phyloP scores from a whole-genome alignment of 1,140 invertebrate species.

The Magallana angulata region DNA sequence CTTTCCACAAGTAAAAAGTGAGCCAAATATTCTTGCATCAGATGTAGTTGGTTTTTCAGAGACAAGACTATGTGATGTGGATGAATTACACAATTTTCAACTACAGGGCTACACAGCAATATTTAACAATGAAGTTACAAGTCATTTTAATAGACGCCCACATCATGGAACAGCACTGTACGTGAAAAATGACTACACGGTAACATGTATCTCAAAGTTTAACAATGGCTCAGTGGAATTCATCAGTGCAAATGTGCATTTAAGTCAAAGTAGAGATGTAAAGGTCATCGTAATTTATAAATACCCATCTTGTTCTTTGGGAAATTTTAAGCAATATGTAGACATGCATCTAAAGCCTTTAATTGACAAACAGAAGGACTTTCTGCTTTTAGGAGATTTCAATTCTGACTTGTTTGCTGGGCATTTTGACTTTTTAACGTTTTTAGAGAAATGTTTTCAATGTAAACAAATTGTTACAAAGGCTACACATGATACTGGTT shows the following conservation, averaged over 20 bases:
- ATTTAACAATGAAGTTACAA: not conserved
- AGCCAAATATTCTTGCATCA: conserved; percentile 32
- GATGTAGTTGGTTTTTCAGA: conserved; percentile 48
- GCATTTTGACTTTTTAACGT: conserved; percentile 34
- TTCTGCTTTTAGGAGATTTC: conserved; percentile 45
- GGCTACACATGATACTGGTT: conserved; percentile 21
- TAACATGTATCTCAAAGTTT: not conserved
- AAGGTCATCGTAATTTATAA: conserved; percentile 38
- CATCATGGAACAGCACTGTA: conserved; percentile 34
- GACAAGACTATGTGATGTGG: conserved; percentile 33
- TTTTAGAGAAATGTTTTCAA: conserved; percentile 34
- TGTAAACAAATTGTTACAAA: conserved; percentile 37
- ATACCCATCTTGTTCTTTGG: conserved; percentile 29
- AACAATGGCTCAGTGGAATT: not conserved
- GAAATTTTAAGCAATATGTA: not conserved
- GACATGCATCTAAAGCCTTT: not conserved
- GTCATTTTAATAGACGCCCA: not conserved
- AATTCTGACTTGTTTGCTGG: conserved; percentile 46
- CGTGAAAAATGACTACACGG: not conserved
- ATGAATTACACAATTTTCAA: conserved; percentile 16
- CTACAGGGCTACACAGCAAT: not conserved
- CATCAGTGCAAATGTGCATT: not conserved
- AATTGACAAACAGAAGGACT: not conserved
- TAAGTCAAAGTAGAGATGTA: not conserved
- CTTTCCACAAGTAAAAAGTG: conserved; percentile 7